Base-by-base conservation (phyloP, 2,888 invertebrate genomes). In the Drosophila austrosaltans region DNA sequence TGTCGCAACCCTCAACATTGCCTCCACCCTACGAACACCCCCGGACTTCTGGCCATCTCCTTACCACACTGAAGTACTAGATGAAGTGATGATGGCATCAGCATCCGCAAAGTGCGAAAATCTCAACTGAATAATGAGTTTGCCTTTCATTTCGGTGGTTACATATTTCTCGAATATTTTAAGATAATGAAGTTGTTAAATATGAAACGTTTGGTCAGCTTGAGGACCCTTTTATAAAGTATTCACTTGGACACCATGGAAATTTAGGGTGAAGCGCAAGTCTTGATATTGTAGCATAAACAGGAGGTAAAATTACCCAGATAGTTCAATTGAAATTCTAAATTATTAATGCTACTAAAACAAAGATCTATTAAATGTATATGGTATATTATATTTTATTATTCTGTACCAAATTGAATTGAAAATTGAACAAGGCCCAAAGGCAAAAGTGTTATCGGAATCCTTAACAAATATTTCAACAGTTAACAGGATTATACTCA, bases 81-180 rank as follows among this genome's bases (percentile, higher is more conserved):
- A 73, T 75, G 73, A 84, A 74, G 73, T 87, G 85, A 69, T 53
- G 42, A 59, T 42, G 54, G 32, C 8, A 10, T 5, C 28, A 32
- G 54, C 30, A 20, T 63, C 25, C 28, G 40, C 64, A 66, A 32
- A 48, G 48, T 64, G 69, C 59, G 48, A 25, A 25, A 48, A 48
- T 48, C 48, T 48, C 48, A 48, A 48, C 22, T 48, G 48, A 48
- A 48, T 48, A 62, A 63, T 53, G n/a, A 56, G 53, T 74, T 66
- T 69, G 48, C 8, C 36, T 63, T 66, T 63, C 58, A 70, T 61
- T 67, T 65, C 5, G 25, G 40, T 62, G 63, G 40, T 48, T 48
- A 57, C 30, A 59, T 42, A 53, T 56, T 8, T 32, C n/a, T 54
- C 8, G 16, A 32, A 48, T 48, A 25, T 48, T 48, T 10, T 10